Percentiles rank a stretch among this genome's conserved stretches.
phyloP scores from a whole-genome alignment of 2,113 vertebrate species.

The Otus sunia region DNA sequence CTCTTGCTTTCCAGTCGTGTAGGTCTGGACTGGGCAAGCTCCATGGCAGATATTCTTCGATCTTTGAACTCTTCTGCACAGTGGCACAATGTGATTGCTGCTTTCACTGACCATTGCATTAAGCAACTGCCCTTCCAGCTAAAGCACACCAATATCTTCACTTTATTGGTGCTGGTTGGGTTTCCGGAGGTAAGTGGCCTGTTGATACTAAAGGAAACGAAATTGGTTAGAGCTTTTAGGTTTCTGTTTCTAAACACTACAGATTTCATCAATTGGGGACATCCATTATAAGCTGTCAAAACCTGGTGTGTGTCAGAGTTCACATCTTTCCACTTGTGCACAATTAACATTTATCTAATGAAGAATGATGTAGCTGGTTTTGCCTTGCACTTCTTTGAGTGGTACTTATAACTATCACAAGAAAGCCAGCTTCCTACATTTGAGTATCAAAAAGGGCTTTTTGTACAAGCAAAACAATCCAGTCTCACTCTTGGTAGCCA shows the following conservation, averaged over 20 bases:
- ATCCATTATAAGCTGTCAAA: not conserved
- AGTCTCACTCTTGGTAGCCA: not conserved
- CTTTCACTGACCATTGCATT: conserved; percentile 92
- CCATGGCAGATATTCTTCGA: conserved; percentile 91
- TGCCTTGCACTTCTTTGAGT: not conserved
- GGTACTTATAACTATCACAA: not conserved
- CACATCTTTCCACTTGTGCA: not conserved
- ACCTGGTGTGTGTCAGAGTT: not conserved
- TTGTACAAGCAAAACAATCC: not conserved
- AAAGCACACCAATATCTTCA: conserved; percentile 95
- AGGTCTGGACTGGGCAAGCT: conserved; percentile 95
- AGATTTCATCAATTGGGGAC: not conserved
- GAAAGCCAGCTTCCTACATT: not conserved
- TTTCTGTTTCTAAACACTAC: not conserved
- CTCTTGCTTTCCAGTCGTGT: conserved; percentile 80
- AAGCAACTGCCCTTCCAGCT: conserved; percentile 89
- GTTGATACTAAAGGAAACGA: accelerated
- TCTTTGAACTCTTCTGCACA: conserved; percentile 83
- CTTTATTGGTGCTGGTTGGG: conserved; percentile 91
- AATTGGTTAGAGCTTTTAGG: not conserved
- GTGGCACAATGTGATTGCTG: conserved; percentile 85
- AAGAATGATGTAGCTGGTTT: not conserved
- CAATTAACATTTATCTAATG: not conserved
- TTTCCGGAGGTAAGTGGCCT: conserved; percentile 87
- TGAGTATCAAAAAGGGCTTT: not conserved